Evolutionary conservation across 2,797 vertebrate genomes (phyloP).

Genomic region (Tangara arthus): DNA sequence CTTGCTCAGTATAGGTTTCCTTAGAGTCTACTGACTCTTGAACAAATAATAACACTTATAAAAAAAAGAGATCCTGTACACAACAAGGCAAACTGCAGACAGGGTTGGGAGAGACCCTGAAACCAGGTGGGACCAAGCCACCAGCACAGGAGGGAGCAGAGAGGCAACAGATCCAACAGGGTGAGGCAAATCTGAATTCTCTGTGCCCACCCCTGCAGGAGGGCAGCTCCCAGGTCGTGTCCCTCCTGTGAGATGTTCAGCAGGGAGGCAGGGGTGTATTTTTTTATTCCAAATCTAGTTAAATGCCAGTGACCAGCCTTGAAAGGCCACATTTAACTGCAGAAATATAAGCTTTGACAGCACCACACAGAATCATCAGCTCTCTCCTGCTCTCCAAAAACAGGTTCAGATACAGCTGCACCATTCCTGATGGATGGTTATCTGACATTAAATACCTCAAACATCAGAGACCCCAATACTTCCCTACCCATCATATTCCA

Average conservation of each 20-base stretch:
- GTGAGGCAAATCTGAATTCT: accelerated
- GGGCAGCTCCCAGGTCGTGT: background rate
- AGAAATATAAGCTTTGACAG: background rate
- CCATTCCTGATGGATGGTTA: background rate
- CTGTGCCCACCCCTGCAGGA: background rate
- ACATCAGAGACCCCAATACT: background rate
- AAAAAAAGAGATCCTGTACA: background rate
- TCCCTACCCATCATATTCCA: background rate
- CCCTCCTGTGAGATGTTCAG: background rate
- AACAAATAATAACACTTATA: background rate
- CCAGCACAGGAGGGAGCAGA: background rate
- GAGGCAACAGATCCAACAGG: background rate
- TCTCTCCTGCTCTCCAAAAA: background rate
- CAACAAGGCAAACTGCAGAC: background rate
- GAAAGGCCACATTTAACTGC: background rate
- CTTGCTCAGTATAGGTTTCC: background rate
- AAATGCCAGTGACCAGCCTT: too few relatives aligned
- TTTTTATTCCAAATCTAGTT: background rate
- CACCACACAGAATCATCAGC: background rate
- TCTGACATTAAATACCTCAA: background rate
- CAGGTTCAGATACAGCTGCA: background rate
- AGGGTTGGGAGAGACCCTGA: background rate
- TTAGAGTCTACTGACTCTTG: background rate
- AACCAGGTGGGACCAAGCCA: background rate
- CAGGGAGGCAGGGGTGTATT: accelerated